phyloP scores from a whole-genome alignment of 1,140 invertebrate genomes.

The Araneus ventricosus region DNA sequence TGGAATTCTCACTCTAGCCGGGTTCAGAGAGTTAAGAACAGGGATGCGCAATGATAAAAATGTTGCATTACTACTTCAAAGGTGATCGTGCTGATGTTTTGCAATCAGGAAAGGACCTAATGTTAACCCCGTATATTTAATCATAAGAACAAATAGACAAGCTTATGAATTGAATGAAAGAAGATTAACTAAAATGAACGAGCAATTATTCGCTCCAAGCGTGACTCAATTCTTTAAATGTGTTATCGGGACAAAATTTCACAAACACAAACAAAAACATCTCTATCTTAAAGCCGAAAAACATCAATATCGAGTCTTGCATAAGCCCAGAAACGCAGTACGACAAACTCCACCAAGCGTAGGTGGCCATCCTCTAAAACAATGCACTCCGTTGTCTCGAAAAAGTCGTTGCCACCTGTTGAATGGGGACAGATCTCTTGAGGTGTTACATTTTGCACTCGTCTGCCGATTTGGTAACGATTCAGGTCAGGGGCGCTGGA shows the following conservation, averaged over 20 bases:
- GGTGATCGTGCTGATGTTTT: too few species aligned
- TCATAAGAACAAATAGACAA: too few species aligned
- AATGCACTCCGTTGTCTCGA: neutral
- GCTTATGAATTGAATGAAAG: too few species aligned
- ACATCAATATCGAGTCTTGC: neutral
- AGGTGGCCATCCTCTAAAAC: neutral
- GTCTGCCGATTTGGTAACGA: neutral
- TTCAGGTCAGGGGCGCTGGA: neutral
- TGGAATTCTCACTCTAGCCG: too few species aligned
- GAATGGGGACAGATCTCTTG: neutral
- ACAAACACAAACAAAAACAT: neutral
- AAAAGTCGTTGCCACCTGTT: neutral
- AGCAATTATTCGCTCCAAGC: too few species aligned
- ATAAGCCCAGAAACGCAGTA: neutral
- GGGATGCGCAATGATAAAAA: too few species aligned
- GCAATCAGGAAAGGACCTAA: too few species aligned
- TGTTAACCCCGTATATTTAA: too few species aligned
- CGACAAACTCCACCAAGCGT: neutral
- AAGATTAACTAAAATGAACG: too few species aligned
- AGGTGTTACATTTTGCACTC: conserved; percentile 10
- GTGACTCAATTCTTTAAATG: neutral
- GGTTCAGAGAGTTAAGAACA: too few species aligned
- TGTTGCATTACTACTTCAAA: too few species aligned
- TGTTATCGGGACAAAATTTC: neutral
- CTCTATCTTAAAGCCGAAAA: neutral